Conservation (phyloP, 2,797 vertebrate species). For the Hemibagrus guttatus region DNA sequence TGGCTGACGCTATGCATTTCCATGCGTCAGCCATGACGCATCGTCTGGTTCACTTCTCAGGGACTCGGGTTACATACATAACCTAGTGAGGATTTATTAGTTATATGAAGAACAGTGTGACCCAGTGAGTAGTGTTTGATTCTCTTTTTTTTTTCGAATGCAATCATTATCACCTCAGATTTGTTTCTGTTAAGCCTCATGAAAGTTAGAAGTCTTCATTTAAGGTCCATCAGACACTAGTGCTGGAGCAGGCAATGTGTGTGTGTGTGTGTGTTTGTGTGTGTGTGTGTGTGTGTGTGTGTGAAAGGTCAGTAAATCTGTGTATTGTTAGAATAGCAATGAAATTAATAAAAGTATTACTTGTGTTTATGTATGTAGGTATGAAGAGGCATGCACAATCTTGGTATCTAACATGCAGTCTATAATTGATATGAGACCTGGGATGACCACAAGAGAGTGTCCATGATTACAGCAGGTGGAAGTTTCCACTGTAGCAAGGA, state of each 20-base stretch:
- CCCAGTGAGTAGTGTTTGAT: not conserved
- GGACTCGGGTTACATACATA: no score
- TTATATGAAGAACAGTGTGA: no score
- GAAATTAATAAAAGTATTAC: not conserved
- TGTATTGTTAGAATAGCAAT: not conserved
- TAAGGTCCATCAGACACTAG: not conserved
- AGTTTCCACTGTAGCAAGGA: not conserved
- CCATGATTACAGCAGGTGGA: not conserved
- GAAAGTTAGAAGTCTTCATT: not conserved
- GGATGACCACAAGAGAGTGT: not conserved
- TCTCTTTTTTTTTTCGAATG: not conserved
- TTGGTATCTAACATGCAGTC: not conserved
- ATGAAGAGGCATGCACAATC: not conserved
- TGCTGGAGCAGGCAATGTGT: not conserved
- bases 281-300: no score
- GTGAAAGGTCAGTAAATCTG: not conserved
- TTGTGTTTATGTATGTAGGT: not conserved
- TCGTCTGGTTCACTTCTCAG: no score
- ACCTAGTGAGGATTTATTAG: no score
- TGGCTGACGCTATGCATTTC: no score
- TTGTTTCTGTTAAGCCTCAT: not conserved
- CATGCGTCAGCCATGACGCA: no score
- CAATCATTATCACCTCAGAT: not conserved
- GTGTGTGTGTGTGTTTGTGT: no score
- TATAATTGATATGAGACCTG: not conserved